These are phyloP conservation scores for Conistra vaccinii DNA, from an alignment of 2,888 invertebrate genomes.

Conservation along the genomic window DNA sequence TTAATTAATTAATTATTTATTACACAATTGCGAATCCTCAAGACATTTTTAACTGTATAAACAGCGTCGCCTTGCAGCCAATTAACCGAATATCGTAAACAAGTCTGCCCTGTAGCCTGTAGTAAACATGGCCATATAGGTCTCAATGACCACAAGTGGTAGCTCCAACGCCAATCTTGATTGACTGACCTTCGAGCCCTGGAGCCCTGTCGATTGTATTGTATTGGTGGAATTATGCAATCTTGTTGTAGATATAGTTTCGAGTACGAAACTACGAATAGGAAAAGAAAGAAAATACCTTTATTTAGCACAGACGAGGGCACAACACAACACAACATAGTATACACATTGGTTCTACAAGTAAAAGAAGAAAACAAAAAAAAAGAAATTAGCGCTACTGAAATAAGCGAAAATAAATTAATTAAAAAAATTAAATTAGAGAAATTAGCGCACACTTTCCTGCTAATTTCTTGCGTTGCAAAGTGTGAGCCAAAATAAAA, in stretches of 20 bases:
- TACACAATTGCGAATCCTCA: slow-evolving; percentile 33
- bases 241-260: not conserved
- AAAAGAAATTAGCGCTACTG: too few relatives aligned
- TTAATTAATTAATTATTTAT: slow-evolving; percentile 17
- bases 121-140: slow-evolving; percentile 54
- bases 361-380: too few relatives aligned
- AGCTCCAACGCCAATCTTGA: slow-evolving; percentile 37
- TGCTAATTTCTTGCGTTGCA: too few relatives aligned
- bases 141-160: slow-evolving; percentile 24
- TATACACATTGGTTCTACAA: too few relatives aligned
- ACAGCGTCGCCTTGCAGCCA: slow-evolving; percentile 38
- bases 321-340: too few relatives aligned
- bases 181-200: slow-evolving; percentile 48
- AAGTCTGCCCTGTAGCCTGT: slow-evolving; percentile 30
- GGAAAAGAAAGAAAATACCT: not conserved
- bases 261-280: not conserved
- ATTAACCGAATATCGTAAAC: slow-evolving; percentile 52
- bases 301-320: not conserved
- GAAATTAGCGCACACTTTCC: too few relatives aligned
- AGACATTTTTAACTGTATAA: slow-evolving; percentile 27
- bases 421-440: too few relatives aligned
- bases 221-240: slow-evolving; percentile 20
- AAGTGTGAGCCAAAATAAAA: too few relatives aligned
- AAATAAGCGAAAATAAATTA: too few relatives aligned
- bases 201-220: slow-evolving; percentile 18